Percentiles rank a stretch among this genome's conserved stretches.
Evolutionary conservation across 2,888 invertebrate genomes (phyloP).

Genomic region (Oligia strigilis): DNA sequence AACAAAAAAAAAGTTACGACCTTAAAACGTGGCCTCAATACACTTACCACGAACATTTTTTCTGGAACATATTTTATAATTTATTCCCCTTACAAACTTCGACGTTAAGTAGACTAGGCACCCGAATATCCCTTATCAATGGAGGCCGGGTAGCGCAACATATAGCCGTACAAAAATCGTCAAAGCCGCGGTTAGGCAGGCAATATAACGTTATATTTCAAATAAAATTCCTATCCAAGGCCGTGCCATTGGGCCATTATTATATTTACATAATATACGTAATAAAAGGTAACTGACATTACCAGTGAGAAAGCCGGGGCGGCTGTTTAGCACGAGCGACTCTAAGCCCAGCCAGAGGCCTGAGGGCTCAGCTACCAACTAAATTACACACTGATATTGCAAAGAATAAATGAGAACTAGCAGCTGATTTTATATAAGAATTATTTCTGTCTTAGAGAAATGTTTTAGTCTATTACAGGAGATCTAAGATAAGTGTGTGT

Average conservation of each 20-base stretch:
- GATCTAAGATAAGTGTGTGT: neutral
- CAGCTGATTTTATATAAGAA: conserved; percentile 1
- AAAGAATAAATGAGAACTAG: conserved; percentile 27
- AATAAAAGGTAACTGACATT: conserved; percentile 74
- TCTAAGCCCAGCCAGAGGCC: conserved; percentile 39
- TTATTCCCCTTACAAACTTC: conserved; percentile 40
- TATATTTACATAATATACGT: conserved; percentile 74
- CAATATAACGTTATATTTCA: conserved; percentile 67
- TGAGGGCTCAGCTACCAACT: conserved; percentile 47
- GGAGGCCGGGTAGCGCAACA: conserved; percentile 26
- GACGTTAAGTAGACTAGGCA: conserved; percentile 32
- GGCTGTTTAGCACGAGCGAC: conserved; percentile 69
- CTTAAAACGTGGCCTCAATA: conserved; percentile 14
- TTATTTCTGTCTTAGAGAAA: neutral
- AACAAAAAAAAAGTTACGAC: conserved; percentile 34
- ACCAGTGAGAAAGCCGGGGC: conserved; percentile 61
- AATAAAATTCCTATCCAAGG: conserved; percentile 70
- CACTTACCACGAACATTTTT: conserved; percentile 26
- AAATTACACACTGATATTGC: conserved; percentile 61
- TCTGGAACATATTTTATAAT: conserved; percentile 35
- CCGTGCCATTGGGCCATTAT: conserved; percentile 68
- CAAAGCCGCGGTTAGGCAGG: conserved; percentile 61
- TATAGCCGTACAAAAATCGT: conserved; percentile 52
- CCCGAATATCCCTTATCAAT: conserved; percentile 61
- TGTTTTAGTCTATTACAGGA: neutral